Base-by-base conservation (phyloP, 35 echinoderm and acorn worm genomes). In the Ophiothrix spiculata region DNA sequence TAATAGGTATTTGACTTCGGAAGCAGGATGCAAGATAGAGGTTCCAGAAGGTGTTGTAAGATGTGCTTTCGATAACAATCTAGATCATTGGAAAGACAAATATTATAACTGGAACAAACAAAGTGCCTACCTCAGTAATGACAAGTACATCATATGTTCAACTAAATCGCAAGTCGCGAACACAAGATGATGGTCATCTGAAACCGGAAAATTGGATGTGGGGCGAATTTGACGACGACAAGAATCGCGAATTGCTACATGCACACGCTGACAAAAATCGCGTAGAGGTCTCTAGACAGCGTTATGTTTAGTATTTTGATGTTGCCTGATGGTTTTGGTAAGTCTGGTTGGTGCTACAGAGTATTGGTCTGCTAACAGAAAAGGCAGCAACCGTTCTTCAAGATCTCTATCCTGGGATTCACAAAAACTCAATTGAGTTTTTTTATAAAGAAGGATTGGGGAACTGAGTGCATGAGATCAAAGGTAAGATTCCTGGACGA, bases 151-250 rank as follows among this genome's bases (percentile, higher is more conserved):
- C 42, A 49, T 49, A 49, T 49, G 42, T 49, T 10, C 42, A 49
- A 49, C 6, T 19, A 49, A 49, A 49, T 19, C 6, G 42, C 42
- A 10, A 6, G 6, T 10, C 6, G 6, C 42, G 19, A 69, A 69
- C 29, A 25, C 60, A 69, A 69, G 29, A 28, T 25, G 29, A 69
- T n/a, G 10, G 29, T 25, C 3, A 69, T 2, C 23, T 69, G 25
- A 69, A 69, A 69, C 60, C 60, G 4, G 60, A 69, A 69, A 69
- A 69, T 15, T 69, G 60, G 60, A 69, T 69, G 60, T 69, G 60
- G 60, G 29, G 29, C 29, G 60, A 69, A 69, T 28, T 69, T n/a
- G 2, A 15, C 4, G 16, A 12, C 17, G 60, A 69, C 3, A 15
- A 69, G 23, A 28, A 69, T 25, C 16, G 16, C 16, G 60, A 25